Evolutionary conservation across 1,140 invertebrate species (phyloP).

Genomic region (Dreissena rostriformis): DNA sequence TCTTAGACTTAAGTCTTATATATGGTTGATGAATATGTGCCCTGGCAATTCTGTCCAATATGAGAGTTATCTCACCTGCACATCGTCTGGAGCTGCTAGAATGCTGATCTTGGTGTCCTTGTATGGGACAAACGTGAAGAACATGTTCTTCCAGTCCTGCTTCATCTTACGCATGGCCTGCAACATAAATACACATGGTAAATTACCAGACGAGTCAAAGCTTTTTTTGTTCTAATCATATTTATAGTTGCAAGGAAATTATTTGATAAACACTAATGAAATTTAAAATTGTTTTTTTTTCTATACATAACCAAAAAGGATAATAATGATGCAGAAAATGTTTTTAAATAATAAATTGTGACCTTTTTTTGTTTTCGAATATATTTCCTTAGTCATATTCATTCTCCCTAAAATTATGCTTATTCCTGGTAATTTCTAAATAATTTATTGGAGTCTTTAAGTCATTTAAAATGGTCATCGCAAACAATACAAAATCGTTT

Average conservation of each 20-base stretch:
- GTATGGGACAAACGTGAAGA: conserved; percentile 83
- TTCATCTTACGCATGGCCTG: conserved; percentile 81
- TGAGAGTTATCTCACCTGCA: conserved; percentile 66
- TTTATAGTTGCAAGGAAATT: neutral
- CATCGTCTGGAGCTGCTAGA: conserved; percentile 79
- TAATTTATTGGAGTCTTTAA: too few species aligned
- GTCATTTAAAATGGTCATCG: too few species aligned
- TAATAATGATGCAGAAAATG: neutral
- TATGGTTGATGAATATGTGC: too few species aligned
- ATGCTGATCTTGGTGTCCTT: conserved; percentile 82
- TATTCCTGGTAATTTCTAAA: too few species aligned
- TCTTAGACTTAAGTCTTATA: too few species aligned
- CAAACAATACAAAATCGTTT: too few species aligned
- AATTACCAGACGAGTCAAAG: conserved; percentile 15
- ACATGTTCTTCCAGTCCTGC: conserved; percentile 79
- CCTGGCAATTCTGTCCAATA: too few species aligned
- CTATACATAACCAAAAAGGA: neutral
- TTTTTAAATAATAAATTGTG: neutral
- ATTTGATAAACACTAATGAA: neutral
- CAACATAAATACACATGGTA: conserved; percentile 29
- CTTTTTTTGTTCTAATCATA: neutral
- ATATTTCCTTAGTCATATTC: too few species aligned
- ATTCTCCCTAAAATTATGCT: neutral
- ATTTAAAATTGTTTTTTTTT: neutral
- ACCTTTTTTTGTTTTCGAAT: too few species aligned